Evolutionary conservation across 2,797 vertebrate genomes (phyloP).

Genomic region (Darevskia mixta): DNA sequence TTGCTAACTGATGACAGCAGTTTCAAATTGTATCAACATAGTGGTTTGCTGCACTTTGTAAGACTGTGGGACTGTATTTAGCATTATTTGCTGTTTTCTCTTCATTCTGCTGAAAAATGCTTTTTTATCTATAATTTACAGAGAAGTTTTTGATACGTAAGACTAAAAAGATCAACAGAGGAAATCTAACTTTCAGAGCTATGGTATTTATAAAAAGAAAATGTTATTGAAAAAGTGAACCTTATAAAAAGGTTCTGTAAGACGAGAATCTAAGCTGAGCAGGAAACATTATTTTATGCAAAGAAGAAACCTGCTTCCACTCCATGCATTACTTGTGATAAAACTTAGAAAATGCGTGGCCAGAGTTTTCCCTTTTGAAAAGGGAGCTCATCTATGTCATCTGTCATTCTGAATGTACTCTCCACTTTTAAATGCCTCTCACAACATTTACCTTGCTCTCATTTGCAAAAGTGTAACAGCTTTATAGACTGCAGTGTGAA

Average conservation of each 20-base stretch:
- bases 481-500: slow-evolving; percentile 40
- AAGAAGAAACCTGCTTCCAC: slow-evolving; percentile 53
- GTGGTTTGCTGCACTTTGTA: not conserved
- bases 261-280: slow-evolving; percentile 28
- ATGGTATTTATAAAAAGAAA: not conserved
- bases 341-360: slow-evolving; percentile 50
- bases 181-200: not conserved
- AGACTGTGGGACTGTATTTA: slow-evolving; percentile 50
- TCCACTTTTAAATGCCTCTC: slow-evolving; percentile 46
- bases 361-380: slow-evolving; percentile 54
- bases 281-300: slow-evolving; percentile 54
- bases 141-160: not conserved
- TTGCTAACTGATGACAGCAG: not conserved
- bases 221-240: too few species aligned
- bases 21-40: not conserved
- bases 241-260: too few species aligned
- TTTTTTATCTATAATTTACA: not conserved
- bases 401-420: slow-evolving; percentile 39
- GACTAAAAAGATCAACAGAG: not conserved
- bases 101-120: not conserved
- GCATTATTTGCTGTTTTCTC: slow-evolving; percentile 49
- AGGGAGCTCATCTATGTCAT: slow-evolving; percentile 30
- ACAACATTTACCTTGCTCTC: slow-evolving; percentile 34
- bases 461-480: slow-evolving; percentile 52
- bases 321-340: slow-evolving; percentile 27